phyloP scores from a whole-genome alignment of 2,113 vertebrate genomes.

The Leptocoma aspasia region DNA sequence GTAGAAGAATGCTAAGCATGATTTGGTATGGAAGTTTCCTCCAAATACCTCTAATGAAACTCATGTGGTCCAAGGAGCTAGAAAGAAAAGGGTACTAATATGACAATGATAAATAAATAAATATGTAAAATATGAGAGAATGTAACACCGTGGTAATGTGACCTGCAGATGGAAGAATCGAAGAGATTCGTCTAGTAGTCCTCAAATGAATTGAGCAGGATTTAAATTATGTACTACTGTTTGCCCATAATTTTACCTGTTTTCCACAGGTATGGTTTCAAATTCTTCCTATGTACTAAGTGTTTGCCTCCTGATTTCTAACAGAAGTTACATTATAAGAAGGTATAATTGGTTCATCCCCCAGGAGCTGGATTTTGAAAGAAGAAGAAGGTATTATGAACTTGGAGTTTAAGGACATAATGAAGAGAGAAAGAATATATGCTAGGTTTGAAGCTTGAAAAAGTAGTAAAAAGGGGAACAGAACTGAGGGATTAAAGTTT shows the following conservation, averaged over 20 bases:
- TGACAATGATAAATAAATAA: not conserved
- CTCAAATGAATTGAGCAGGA: not conserved
- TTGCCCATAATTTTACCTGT: not conserved
- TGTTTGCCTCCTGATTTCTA: not conserved
- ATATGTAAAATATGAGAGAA: not conserved
- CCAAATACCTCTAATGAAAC: not conserved
- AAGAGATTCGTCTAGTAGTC: not conserved
- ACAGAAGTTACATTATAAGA: not conserved
- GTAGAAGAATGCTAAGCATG: not conserved
- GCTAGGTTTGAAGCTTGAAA: not conserved
- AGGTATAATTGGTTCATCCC: not conserved
- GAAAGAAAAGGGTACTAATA: not conserved
- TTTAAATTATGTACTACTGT: not conserved
- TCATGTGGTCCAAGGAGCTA: not conserved
- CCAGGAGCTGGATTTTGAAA: not conserved
- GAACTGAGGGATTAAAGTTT: not conserved
- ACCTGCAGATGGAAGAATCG: not conserved
- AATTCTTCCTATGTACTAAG: not conserved
- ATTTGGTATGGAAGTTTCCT: not conserved
- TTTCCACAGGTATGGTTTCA: not conserved
- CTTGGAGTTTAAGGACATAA: not conserved
- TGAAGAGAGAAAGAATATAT: not conserved
- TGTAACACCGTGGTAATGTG: not conserved
- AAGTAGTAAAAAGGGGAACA: not conserved
- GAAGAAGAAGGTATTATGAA: not conserved